Base-by-base conservation (phyloP, 2,113 vertebrate genomes). In the Neodontobutis hainanensis region DNA sequence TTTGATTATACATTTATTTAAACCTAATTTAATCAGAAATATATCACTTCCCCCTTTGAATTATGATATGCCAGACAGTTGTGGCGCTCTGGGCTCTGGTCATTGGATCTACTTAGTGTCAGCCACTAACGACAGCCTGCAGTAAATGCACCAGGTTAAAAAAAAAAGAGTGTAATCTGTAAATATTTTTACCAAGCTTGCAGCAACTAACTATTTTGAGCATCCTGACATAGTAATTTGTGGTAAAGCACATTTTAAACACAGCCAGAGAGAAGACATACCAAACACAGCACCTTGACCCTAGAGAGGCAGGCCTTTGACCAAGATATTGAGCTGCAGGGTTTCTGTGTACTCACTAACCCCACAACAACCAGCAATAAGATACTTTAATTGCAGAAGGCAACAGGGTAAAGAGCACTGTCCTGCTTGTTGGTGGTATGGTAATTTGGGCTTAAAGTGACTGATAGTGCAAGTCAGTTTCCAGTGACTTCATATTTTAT, bases 211-310 rank as follows among this genome's bases (percentile, higher is more conserved):
- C 56, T 68, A 64, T 77, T 77, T 77, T 51, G 27, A 49, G 50
- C 61, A 38, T 11, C 0, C 49, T 61, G 53, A 68, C 69, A 60
- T 57, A 42, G 53, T 77, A 11, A 68, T 77, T 70, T 74, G 74
- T 71, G 70, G 70, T 44, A 5, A 68, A 65, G 27, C 10, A 3
- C 35, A 56, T 56, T 58, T 61, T 27, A 50, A 56, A 65, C 42
- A 15, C 44, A 69, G 40, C n/a, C 44, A 50, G 4, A 42, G 57
- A 52, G 65, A 59, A 69, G 32, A 53, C 65, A 83, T 57, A 65
- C 65, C 65, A 40, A 66, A 61, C 45, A 53, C n/a, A 65, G 47
- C 70, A 77, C 52, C 77, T 80, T 84, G 77, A 78, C 74, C 74
- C 46, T 50, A 10, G 58, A 2, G 4, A 52, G 69, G 63, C 44